Conservation (phyloP, 2,888 invertebrate genomes). For the Orgyia antiqua region DNA sequence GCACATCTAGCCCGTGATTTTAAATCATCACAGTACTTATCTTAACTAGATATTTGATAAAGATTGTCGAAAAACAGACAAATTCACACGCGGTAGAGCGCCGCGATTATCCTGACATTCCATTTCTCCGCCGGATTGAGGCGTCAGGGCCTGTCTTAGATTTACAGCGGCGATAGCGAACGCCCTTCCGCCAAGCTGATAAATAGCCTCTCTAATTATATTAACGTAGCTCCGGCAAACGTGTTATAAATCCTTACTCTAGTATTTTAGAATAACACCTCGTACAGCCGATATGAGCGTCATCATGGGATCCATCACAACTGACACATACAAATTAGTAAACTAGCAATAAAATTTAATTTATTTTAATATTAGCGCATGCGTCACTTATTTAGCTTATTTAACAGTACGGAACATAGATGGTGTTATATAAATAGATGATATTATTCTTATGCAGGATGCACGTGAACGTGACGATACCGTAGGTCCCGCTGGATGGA, state of each 20-base stretch:
- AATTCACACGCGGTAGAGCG: constrained; percentile 34
- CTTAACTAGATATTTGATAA: too few species aligned
- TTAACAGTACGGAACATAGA: constrained; percentile 21
- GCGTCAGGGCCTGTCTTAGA: constrained; percentile 59
- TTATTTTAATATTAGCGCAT: constrained; percentile 35
- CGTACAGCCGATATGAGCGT: constrained; percentile 46
- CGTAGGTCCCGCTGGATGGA: constrained; percentile 53
- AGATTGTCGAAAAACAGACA: too few species aligned
- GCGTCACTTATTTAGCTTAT: constrained; percentile 17
- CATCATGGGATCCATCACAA: constrained; percentile 47
- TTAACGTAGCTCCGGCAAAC: constrained; percentile 71
- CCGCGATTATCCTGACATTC: constrained; percentile 45
- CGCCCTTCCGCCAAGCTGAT: constrained; percentile 72
- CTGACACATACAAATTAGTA: constrained; percentile 49
- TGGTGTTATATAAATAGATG: constrained; percentile 31
- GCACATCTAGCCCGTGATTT: too few species aligned
- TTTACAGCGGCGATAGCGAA: constrained; percentile 66
- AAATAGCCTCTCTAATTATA: constrained; percentile 76
- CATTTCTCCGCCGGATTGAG: constrained; percentile 64
- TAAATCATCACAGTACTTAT: too few species aligned
- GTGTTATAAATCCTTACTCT: constrained; percentile 59
- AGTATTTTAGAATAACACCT: constrained; percentile 63
- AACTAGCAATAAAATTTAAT: constrained; percentile 45
- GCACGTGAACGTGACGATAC: constrained; percentile 43
- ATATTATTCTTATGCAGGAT: constrained; percentile 39